A percentile compares a stretch with the other conserved stretches of the same genome.
phyloP scores from a whole-genome alignment of 2,113 vertebrate genomes.

The Cynocephalus volans region DNA sequence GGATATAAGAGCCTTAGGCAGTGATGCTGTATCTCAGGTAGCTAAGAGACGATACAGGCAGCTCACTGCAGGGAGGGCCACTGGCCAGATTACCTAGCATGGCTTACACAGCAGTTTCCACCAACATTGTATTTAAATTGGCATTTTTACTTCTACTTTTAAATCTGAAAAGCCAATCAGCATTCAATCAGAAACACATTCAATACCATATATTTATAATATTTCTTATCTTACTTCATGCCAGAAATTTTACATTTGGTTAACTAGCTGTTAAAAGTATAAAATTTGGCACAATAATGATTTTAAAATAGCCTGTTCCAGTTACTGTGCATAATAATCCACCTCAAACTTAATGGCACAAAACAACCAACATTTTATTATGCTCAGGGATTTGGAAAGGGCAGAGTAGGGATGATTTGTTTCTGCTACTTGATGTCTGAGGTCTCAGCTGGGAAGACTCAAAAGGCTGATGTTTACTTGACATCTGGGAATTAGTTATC shows the following conservation, averaged over 20 bases:
- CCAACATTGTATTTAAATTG: background rate
- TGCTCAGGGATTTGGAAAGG: background rate
- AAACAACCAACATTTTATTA: background rate
- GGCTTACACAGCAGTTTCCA: background rate
- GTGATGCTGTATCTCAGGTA: background rate
- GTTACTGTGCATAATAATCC: background rate
- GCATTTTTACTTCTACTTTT: conserved; percentile 5
- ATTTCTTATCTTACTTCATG: background rate
- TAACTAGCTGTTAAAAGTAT: background rate
- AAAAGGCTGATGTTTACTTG: background rate
- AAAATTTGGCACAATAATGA: background rate
- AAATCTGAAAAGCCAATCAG: background rate
- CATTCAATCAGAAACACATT: background rate
- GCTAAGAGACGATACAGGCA: background rate
- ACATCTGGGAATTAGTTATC: background rate
- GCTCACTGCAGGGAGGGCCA: background rate
- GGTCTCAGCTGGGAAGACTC: background rate
- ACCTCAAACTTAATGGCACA: background rate
- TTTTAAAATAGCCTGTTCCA: background rate
- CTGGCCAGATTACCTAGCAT: background rate
- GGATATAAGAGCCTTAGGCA: background rate
- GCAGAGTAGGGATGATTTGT: background rate
- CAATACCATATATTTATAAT: background rate
- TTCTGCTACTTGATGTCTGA: background rate
- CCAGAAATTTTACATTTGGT: background rate